Conservation (phyloP, 2,113 vertebrate genomes). For the Heliornis fulica region DNA sequence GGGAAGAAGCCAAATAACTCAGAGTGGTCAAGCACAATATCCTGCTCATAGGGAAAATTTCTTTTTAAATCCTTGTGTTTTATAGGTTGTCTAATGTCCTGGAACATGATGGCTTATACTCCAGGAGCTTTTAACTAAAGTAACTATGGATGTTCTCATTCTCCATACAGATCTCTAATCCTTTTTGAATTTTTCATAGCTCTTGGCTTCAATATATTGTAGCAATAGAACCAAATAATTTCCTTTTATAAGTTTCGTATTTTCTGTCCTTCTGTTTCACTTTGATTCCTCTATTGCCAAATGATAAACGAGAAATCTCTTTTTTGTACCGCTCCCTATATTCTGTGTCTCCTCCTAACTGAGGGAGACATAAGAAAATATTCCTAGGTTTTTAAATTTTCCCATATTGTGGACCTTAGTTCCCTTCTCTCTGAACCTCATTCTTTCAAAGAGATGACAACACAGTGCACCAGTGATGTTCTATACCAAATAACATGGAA, state of each 20-base stretch:
- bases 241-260: not conserved
- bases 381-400: not conserved
- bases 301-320: not conserved
- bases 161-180: not conserved
- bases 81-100: not conserved
- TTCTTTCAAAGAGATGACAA: not conserved
- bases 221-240: not conserved
- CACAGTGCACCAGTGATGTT: not conserved
- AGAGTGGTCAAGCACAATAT: not conserved
- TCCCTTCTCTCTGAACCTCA: not conserved
- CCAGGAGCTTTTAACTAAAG: not conserved
- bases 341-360: not conserved
- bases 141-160: not conserved
- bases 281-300: not conserved
- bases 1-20: not conserved
- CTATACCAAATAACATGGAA: not conserved
- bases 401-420: not conserved
- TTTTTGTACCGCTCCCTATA: not conserved
- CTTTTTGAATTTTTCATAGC: conserved; percentile 2
- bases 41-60: not conserved
- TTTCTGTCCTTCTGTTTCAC: not conserved
- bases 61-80: not conserved
- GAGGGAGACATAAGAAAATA: not conserved
- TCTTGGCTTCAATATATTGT: not conserved
- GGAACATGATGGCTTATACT: not conserved